A percentile compares a stretch with the other conserved stretches of the same genome.
phyloP scores from a whole-genome alignment of 64 coral and sea anemone species.

The Cladopsammia gracilis region DNA sequence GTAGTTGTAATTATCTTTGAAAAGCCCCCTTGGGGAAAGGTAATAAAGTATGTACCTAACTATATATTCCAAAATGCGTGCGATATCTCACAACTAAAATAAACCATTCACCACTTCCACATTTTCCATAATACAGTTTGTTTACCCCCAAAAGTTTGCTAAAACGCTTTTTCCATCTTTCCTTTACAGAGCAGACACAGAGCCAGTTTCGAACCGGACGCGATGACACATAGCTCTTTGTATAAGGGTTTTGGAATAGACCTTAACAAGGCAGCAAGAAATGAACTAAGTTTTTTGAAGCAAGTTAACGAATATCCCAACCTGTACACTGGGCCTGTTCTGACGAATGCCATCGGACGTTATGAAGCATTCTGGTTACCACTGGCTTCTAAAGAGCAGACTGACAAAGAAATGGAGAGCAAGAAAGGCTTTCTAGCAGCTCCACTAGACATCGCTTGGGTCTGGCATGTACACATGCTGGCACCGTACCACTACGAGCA shows the following conservation, averaged over 20 bases:
- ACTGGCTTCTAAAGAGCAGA: background rate
- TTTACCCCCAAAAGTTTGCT: too few species aligned
- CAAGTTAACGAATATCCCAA: slow-evolving; percentile 37
- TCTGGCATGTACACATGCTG: slow-evolving; percentile 66
- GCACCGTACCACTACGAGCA: slow-evolving; percentile 42
- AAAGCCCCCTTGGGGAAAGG: too few species aligned
- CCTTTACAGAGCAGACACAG: too few species aligned
- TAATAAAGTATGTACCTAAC: too few species aligned
- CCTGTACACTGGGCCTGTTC: slow-evolving; percentile 24
- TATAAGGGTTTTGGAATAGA: background rate
- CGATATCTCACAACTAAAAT: too few species aligned
- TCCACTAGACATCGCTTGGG: slow-evolving; percentile 62
- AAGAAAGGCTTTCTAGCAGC: background rate
- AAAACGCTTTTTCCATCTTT: too few species aligned
- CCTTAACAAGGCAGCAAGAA: slow-evolving; percentile 26
- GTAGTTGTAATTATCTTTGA: too few species aligned
- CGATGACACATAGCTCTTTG: too few species aligned
- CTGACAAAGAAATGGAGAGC: background rate
- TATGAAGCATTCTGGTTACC: slow-evolving; percentile 81
- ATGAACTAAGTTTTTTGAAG: slow-evolving; percentile 59
- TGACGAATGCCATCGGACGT: slow-evolving; percentile 74
- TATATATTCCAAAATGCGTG: too few species aligned
- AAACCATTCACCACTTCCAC: too few species aligned
- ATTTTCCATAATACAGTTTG: too few species aligned
- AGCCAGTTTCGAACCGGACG: too few species aligned